Conservation (phyloP, 2,888 invertebrate genomes). For the Erynnis tages region DNA sequence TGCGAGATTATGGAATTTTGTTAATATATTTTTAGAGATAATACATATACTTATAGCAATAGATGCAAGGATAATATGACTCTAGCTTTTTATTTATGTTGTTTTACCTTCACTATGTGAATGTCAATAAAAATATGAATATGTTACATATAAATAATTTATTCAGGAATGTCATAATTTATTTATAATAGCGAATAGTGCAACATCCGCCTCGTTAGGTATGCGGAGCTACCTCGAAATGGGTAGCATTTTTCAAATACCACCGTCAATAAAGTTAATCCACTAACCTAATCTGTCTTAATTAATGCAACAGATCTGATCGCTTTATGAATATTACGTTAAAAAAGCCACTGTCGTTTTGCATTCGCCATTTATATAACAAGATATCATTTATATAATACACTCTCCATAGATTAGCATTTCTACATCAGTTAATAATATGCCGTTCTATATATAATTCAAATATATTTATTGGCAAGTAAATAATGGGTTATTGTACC, state of each 20-base stretch:
- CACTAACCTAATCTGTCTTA: slow-evolving; percentile 15
- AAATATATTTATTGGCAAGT: too few relatives aligned
- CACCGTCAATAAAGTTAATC: not conserved
- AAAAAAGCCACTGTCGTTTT: slow-evolving; percentile 2
- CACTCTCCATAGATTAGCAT: slow-evolving; percentile 10
- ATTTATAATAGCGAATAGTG: slow-evolving; percentile 14
- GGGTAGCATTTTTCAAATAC: slow-evolving; percentile 2
- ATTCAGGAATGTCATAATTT: slow-evolving; percentile 17
- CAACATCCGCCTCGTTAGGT: slow-evolving; percentile 24
- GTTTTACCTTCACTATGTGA: slow-evolving; percentile 7
- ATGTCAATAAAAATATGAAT: slow-evolving; percentile 13
- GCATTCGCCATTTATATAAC: slow-evolving; percentile 18
- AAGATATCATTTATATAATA: slow-evolving; percentile 9
- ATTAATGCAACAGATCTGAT: slow-evolving; percentile 11
- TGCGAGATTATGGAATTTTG: too few relatives aligned
- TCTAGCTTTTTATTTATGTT: not conserved
- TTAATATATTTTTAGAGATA: too few relatives aligned
- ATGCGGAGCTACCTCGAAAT: slow-evolving; percentile 21
- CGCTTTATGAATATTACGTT: slow-evolving; percentile 11
- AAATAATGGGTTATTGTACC: too few relatives aligned
- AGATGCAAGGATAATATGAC: not conserved
- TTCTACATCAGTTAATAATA: not conserved
- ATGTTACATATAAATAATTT: slow-evolving; percentile 1
- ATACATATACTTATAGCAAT: too few relatives aligned
- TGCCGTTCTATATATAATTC: not conserved